Conservation (phyloP, 2,113 vertebrate species). For the Tamias sibiricus region DNA sequence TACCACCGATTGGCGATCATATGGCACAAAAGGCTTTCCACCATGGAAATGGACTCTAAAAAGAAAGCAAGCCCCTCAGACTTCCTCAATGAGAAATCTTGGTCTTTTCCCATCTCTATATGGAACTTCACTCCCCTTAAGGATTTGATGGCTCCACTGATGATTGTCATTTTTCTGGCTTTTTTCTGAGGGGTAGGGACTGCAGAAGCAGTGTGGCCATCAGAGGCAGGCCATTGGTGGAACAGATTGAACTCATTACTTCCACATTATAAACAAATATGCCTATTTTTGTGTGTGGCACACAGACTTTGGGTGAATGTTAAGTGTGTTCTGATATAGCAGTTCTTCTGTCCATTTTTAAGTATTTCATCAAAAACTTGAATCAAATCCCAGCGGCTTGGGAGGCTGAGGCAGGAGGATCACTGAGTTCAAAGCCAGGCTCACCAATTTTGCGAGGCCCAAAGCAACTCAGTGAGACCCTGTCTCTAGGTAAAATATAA, state of each 20-base stretch:
- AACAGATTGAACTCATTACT: not conserved
- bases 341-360: conserved; percentile 15
- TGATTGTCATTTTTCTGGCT: not conserved
- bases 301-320: not conserved
- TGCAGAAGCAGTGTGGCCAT: not conserved
- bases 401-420: too few species aligned
- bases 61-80: not conserved
- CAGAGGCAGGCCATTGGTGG: not conserved
- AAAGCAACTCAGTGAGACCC: too few species aligned
- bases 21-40: not conserved
- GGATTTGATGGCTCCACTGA: not conserved
- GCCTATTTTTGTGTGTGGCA: not conserved
- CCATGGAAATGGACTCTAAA: not conserved
- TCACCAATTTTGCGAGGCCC: too few species aligned
- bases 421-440: too few species aligned
- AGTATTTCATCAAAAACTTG: not conserved
- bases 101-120: not conserved
- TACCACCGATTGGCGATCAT: not conserved
- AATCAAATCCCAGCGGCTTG: not conserved
- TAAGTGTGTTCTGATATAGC: not conserved
- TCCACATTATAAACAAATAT: not conserved
- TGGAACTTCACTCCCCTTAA: not conserved
- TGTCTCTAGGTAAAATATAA: too few species aligned
- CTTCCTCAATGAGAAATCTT: not conserved
- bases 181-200: not conserved